Conservation (phyloP, 2,113 vertebrate genomes). For the Beaufortia kweichowensis region DNA sequence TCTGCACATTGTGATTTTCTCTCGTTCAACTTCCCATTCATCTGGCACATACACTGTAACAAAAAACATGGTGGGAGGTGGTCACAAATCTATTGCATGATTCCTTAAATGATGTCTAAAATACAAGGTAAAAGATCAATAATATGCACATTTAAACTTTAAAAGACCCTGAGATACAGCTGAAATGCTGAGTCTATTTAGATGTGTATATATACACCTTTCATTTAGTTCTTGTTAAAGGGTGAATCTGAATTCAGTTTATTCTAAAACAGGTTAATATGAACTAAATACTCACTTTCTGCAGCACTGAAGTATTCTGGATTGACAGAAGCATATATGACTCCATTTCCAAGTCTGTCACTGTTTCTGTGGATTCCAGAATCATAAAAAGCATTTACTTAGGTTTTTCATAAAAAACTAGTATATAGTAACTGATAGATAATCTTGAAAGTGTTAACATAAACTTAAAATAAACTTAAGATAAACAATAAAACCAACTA, state of each 20-base stretch:
- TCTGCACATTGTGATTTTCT: conserved; percentile 91
- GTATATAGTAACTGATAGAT: no score
- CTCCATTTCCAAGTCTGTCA: conserved; percentile 92
- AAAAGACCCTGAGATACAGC: no score
- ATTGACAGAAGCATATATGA: conserved; percentile 96
- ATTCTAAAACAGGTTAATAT: background rate
- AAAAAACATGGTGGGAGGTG: background rate
- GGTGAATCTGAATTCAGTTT: no score
- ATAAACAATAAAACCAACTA: background rate
- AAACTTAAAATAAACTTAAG: background rate
- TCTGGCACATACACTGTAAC: conserved; percentile 91
- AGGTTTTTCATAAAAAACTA: no score
- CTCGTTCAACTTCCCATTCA: conserved; percentile 95
- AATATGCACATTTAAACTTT: background rate
- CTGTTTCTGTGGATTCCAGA: conserved; percentile 76
- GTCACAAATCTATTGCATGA: background rate
- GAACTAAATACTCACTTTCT: conserved; percentile 81
- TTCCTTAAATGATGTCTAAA: background rate
- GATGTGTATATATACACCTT: no score
- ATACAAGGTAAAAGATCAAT: background rate
- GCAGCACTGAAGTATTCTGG: conserved; percentile 98
- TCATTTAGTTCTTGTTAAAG: no score
- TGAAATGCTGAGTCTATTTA: no score
- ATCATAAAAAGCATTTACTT: no score
- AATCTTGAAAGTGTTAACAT: no score